Conservation (phyloP, 2,113 vertebrate species). For the Fregata magnificens region DNA sequence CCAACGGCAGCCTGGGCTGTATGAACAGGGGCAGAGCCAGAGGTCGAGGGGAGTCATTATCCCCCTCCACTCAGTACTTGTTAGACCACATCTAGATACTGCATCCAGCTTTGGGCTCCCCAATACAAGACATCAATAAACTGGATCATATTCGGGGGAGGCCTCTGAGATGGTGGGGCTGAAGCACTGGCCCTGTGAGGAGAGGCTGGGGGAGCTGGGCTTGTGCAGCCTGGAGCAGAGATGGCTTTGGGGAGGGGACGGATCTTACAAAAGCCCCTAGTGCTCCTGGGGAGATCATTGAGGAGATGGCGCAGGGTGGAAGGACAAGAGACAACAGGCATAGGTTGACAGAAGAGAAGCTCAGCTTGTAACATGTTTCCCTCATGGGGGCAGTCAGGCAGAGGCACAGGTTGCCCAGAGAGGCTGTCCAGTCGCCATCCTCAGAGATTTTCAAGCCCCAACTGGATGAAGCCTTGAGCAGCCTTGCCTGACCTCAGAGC, state of each 20-base stretch:
- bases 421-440: background rate
- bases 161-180: background rate
- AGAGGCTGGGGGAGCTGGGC: background rate
- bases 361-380: background rate
- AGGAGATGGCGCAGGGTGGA: background rate
- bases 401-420: background rate
- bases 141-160: background rate
- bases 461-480: background rate
- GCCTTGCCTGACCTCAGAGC: background rate
- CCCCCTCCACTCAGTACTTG: background rate
- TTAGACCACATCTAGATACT: background rate
- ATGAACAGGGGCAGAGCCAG: background rate
- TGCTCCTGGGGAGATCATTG: background rate
- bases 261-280: background rate
- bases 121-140: background rate
- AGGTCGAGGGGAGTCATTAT: fast-evolving
- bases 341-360: background rate
- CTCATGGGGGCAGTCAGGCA: too few species aligned
- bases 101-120: background rate
- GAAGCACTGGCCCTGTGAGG: background rate
- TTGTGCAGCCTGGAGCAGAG: background rate
- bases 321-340: background rate
- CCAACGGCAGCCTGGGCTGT: background rate
- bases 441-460: background rate
- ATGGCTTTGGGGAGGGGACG: fast-evolving